A percentile compares a stretch with the other conserved stretches of the same genome.
phyloP scores from a whole-genome alignment of 2,888 invertebrate genomes.

The Camptogramma bilineatum region DNA sequence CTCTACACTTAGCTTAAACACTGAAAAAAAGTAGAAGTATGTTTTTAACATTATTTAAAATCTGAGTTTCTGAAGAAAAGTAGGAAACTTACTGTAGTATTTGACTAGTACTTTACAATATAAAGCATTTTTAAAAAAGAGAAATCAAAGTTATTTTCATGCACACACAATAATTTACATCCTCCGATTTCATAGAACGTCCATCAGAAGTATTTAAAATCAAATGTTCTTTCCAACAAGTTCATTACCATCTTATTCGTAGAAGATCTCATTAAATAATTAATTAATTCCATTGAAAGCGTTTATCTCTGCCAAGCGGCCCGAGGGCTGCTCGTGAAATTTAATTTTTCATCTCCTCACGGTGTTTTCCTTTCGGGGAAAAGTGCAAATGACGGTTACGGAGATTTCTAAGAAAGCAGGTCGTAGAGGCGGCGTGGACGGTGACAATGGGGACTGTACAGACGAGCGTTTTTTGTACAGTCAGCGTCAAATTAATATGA shows the following conservation, averaged over 20 bases:
- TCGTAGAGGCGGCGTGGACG: conserved; percentile 55
- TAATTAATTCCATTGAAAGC: conserved; percentile 37
- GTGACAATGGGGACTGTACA: conserved; percentile 53
- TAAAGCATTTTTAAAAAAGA: too few species aligned
- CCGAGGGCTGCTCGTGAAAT: conserved; percentile 65
- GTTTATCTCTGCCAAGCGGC: conserved; percentile 34
- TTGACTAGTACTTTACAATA: background rate
- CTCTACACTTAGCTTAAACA: too few species aligned
- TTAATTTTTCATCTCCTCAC: conserved; percentile 77
- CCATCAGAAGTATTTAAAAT: conserved; percentile 26
- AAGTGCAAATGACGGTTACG: conserved; percentile 79
- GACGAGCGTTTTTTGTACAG: conserved; percentile 51
- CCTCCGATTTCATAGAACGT: background rate
- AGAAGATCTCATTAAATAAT: conserved; percentile 39
- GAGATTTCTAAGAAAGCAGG: conserved; percentile 67
- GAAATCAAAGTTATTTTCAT: too few species aligned
- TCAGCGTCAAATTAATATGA: too few species aligned
- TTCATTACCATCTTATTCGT: conserved; percentile 25
- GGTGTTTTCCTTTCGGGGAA: conserved; percentile 69
- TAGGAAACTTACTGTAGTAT: too few species aligned
- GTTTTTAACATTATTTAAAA: too few species aligned
- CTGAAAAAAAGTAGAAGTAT: too few species aligned
- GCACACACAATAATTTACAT: background rate
- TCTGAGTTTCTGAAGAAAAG: too few species aligned
- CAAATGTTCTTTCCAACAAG: conserved; percentile 17